Evolutionary conservation across 2,797 vertebrate species (phyloP).

Genomic region (Danio tinwini): DNA sequence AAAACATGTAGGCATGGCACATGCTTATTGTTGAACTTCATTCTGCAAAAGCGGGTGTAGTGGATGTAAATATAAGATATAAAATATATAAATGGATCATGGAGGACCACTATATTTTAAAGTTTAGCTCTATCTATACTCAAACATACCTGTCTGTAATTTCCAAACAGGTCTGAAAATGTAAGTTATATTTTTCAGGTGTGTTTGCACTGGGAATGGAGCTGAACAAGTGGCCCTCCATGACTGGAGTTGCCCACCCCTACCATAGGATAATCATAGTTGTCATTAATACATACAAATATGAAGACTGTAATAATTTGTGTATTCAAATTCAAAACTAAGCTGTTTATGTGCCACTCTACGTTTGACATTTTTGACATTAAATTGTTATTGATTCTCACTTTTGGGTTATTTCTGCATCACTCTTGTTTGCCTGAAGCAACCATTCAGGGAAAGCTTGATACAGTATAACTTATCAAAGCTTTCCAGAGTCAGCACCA

Average conservation of each 20-base stretch:
- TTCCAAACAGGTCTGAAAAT: too few relatives aligned
- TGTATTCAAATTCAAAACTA: neutral
- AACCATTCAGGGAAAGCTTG: neutral
- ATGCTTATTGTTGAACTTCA: neutral
- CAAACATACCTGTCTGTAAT: too few relatives aligned
- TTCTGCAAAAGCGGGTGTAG: conserved; percentile 6
- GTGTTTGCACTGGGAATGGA: too few relatives aligned
- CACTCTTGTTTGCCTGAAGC: neutral
- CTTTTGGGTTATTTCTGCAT: neutral
- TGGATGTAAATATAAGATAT: neutral
- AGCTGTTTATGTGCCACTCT: neutral
- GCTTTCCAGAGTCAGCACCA: conserved; percentile 23
- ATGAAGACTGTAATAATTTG: neutral
- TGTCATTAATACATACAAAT: neutral
- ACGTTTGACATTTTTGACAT: too few relatives aligned
- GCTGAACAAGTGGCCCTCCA: too few relatives aligned
- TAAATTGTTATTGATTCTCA: too few relatives aligned
- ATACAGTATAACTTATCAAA: conserved; percentile 20
- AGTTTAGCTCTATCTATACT: too few relatives aligned
- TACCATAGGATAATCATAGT: neutral
- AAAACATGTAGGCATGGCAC: conserved; percentile 28
- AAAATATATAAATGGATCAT: neutral
- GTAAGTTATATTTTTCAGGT: too few relatives aligned
- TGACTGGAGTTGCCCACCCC: too few relatives aligned
- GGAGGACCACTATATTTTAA: too few relatives aligned